Percentiles rank a stretch among this genome's conserved stretches.
Evolutionary conservation across 2,888 invertebrate genomes (phyloP).

Genomic region (Agrilus cyanescens): DNA sequence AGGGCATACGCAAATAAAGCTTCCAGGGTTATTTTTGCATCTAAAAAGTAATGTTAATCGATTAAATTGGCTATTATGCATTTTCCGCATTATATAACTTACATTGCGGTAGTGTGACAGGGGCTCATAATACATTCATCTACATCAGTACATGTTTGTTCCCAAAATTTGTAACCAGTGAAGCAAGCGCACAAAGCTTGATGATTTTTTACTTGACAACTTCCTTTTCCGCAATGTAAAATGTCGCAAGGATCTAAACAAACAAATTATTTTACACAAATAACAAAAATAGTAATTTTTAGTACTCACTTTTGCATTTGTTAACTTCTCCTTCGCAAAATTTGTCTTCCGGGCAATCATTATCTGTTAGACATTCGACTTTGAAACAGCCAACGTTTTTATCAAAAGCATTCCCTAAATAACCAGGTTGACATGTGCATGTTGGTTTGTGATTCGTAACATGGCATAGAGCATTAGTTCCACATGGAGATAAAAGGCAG

Average conservation of each 20-base stretch:
- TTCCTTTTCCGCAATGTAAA: conserved; percentile 68
- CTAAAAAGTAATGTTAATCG: conserved; percentile 14
- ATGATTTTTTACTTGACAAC: conserved; percentile 62
- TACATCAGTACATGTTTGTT: conserved; percentile 62
- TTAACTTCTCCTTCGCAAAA: conserved; percentile 63
- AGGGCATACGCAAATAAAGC: conserved; percentile 64
- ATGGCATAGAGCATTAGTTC: conserved; percentile 63
- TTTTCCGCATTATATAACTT: conserved; percentile 19
- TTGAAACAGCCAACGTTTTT: conserved; percentile 71
- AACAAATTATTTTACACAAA: conserved; percentile 4
- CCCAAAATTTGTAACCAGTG: conserved; percentile 55
- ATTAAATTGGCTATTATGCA: background rate
- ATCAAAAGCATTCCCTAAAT: conserved; percentile 70
- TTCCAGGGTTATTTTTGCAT: conserved; percentile 69
- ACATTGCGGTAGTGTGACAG: conserved; percentile 64
- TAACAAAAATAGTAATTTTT: conserved; percentile 6
- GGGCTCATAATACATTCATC: conserved; percentile 69
- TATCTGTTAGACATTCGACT: conserved; percentile 71
- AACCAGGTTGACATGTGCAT: conserved; percentile 70
- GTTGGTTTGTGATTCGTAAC: conserved; percentile 58
- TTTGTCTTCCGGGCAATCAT: conserved; percentile 64
- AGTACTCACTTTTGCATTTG: conserved; percentile 60
- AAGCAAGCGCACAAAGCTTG: conserved; percentile 62
- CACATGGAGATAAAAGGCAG: conserved; percentile 61
- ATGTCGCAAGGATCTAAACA: conserved; percentile 64